These are phyloP conservation scores for Macroglossus sobrinus DNA, from an alignment of 2,113 vertebrate species.

Conservation along the genomic window DNA sequence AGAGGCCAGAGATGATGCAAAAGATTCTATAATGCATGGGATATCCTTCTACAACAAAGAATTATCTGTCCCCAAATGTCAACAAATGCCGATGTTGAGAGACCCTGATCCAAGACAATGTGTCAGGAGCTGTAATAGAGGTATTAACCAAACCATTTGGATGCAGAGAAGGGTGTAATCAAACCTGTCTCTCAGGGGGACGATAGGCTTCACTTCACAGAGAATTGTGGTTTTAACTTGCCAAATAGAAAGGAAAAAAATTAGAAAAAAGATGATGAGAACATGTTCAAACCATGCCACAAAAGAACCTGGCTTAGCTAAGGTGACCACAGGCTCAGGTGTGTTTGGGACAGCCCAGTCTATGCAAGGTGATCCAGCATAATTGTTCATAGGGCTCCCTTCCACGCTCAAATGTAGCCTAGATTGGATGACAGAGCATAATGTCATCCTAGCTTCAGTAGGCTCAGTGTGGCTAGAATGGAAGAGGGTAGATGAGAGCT, in stretches of 20 bases:
- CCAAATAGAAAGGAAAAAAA: neutral
- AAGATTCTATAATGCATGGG: neutral
- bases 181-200: neutral
- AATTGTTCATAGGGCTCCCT: rapidly evolving
- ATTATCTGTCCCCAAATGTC: neutral
- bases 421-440: neutral
- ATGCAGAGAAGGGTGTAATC: neutral
- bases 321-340: neutral
- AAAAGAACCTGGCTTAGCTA: neutral
- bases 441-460: neutral
- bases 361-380: rapidly evolving
- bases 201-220: neutral
- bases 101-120: neutral
- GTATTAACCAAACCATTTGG: no score
- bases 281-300: no score
- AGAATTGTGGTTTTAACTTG: neutral
- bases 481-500: rapidly evolving
- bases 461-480: neutral
- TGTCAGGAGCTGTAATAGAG: neutral
- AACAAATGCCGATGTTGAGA: neutral
- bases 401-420: rapidly evolving
- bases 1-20: neutral
- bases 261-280: neutral
- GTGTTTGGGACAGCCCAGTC: rapidly evolving
- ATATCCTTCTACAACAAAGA: neutral